Base-by-base conservation (phyloP, 2,113 vertebrate species). In the Pseudopipra pipra region DNA sequence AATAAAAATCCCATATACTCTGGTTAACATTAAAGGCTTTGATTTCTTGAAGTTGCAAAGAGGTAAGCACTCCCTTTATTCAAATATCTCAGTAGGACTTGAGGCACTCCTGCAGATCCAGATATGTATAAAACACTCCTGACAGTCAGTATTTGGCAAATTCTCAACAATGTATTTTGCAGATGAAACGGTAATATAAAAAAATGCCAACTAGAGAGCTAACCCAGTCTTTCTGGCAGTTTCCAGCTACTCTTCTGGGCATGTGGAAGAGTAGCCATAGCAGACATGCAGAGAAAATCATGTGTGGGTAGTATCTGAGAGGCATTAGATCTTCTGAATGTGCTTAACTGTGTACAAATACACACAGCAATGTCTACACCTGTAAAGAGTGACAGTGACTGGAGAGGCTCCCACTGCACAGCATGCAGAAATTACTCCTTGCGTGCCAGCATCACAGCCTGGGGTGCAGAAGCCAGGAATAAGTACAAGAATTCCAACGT, bases 341-440 rank as follows among this genome's bases (percentile, higher is more conserved):
- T 5, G 9, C 22, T 62, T 11, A 81, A 73, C 31, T 19, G 9
- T 4, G 4, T 3, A 68, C 33, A 37, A 0, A 0, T 11, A 39
- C 0, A 51, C 3, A 44, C 8, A 85, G 70, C 30, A 61, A 35
- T 12, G 27, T 30, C 46, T 56, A 33, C 4, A 6, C 20, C 6
- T 5, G 4, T 23, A 4, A 56, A 46, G 33, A 44, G 27, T 6
- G 24, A 51, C 58, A 52, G 43, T 4, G n/a, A 22, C 54, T 18
- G 46, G 21, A 87, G 21, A 90, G 21, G 46, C 4, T 83, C 35
- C 28, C 23, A 9, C 3, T 33, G 33, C 39, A 16, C 44, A 81
- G 35, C 24, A 49, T 1, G 28, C 30, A 10, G 2, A 74, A 70
- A 27, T 14, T 70, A 71, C n/a, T 82, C 56, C 33, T 37, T 41